Evolutionary conservation across 2,888 invertebrate species (phyloP).

Genomic region (Eupsilia transversa): DNA sequence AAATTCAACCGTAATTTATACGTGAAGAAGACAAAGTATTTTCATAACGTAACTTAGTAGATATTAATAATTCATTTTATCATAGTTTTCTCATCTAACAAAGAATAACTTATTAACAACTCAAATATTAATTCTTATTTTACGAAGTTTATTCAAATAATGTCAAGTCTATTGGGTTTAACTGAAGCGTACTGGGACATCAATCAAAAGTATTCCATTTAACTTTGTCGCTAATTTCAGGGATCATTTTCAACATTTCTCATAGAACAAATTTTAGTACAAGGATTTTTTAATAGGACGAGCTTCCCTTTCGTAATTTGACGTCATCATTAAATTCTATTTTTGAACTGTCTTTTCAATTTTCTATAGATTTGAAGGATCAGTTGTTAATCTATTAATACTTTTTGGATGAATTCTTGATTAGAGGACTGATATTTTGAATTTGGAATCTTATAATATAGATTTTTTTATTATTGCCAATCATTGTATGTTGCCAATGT

Average conservation of each 20-base stretch:
- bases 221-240: constrained; percentile 55
- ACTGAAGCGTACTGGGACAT: constrained; percentile 50
- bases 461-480: neutral
- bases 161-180: constrained; percentile 50
- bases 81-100: neutral
- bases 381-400: constrained; percentile 7
- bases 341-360: neutral
- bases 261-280: constrained; percentile 53
- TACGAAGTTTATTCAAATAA: constrained; percentile 43
- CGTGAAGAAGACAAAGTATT: neutral
- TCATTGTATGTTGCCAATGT: neutral
- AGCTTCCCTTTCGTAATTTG: constrained; percentile 20
- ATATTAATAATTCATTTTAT: neutral
- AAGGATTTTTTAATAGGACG: constrained; percentile 26
- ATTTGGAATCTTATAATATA: neutral
- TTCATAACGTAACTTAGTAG: neutral
- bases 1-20: too few relatives aligned
- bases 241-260: constrained; percentile 53
- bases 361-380: neutral
- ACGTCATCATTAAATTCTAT: constrained; percentile 34
- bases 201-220: constrained; percentile 65
- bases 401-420: neutral
- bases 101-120: constrained; percentile 23
- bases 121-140: constrained; percentile 52
- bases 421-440: neutral